Conservation (phyloP, 2,113 vertebrate genomes). For the Thermophis baileyi region DNA sequence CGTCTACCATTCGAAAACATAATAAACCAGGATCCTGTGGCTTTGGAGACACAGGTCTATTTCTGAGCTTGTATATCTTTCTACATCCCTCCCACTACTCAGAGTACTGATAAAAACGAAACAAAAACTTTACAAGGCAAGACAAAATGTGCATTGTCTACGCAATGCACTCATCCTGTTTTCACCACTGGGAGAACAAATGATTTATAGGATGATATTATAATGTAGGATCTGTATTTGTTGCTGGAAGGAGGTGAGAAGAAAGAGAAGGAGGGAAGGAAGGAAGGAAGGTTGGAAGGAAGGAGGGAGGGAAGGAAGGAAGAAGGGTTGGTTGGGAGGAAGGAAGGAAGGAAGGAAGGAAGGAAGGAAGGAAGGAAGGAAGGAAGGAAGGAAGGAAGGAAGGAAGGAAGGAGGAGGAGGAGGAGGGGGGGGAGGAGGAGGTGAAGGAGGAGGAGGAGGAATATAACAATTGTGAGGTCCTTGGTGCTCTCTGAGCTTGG, state of each 20-base stretch:
- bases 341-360: background rate
- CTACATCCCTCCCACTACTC: background rate
- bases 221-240: too few species aligned
- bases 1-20: too few species aligned
- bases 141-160: background rate
- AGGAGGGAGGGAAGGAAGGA: background rate
- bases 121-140: background rate
- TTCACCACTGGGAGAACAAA: too few species aligned
- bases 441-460: too few species aligned
- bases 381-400: background rate
- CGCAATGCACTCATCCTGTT: too few species aligned
- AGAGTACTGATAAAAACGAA: background rate
- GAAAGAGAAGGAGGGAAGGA: too few species aligned
- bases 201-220: too few species aligned
- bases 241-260: too few species aligned
- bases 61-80: background rate
- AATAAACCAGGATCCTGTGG: background rate
- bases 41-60: background rate
- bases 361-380: background rate
- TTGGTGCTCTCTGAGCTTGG: too few species aligned
- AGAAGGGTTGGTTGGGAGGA: background rate
- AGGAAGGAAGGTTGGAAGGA: background rate
- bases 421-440: fast-evolving
- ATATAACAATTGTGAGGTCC: too few species aligned
- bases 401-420: fast-evolving